Conservation (phyloP, 1,140 invertebrate genomes). For the Palaemon carinicauda region DNA sequence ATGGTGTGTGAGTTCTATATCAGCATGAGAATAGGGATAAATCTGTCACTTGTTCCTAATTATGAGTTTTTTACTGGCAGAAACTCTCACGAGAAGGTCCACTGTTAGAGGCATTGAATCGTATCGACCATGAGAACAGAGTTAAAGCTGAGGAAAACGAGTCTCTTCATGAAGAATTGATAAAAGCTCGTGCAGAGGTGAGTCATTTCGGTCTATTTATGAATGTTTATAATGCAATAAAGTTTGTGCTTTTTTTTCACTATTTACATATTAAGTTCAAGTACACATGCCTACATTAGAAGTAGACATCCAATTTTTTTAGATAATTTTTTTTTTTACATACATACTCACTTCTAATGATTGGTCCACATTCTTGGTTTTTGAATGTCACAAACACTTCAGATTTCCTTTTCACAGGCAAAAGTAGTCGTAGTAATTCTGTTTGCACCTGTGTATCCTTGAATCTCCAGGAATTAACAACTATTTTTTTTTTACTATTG, state of each 20-base stretch:
- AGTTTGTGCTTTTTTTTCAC: neutral
- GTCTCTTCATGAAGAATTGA: constrained; percentile 28
- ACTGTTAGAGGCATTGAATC: constrained; percentile 31
- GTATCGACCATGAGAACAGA: constrained; percentile 27
- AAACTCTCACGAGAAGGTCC: constrained; percentile 37
- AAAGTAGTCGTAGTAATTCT: no score
- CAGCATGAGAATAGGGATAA: no score
- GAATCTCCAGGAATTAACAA: no score
- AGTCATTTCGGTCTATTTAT: neutral
- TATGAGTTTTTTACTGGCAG: neutral
- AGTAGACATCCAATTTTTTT: neutral
- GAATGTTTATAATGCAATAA: neutral
- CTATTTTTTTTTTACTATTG: no score
- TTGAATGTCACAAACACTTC: no score
- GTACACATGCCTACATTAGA: neutral
- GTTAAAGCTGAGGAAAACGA: constrained; percentile 13
- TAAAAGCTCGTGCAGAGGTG: constrained; percentile 10
- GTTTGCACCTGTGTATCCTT: no score
- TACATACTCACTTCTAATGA: no score
- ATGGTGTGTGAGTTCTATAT: no score
- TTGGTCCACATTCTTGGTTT: no score
- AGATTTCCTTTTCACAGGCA: no score
- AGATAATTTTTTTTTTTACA: no score
- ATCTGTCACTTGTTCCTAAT: no score
- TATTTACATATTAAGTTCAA: neutral